Conservation (phyloP, 2,113 vertebrate species). For the Vicugna pacos region DNA sequence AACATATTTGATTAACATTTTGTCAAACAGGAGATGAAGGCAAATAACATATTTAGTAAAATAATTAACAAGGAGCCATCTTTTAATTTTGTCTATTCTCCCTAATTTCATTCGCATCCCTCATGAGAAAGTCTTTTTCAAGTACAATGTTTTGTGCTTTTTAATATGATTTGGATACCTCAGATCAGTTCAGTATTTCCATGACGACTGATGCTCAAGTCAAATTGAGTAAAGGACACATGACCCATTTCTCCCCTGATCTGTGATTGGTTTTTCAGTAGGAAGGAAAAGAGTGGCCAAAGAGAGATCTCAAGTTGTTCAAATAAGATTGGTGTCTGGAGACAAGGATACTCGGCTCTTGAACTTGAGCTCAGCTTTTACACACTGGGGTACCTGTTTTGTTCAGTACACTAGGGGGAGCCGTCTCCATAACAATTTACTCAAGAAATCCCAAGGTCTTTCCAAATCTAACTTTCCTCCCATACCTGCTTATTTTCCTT, state of each 20-base stretch:
- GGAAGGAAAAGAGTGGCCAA: too few species aligned
- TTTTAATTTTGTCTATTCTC: not conserved
- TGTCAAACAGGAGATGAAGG: not conserved
- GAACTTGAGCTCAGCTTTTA: not conserved
- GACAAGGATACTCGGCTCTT: not conserved
- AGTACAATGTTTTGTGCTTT: not conserved
- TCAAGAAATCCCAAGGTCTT: not conserved
- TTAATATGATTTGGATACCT: not conserved
- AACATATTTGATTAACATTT: not conserved
- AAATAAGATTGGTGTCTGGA: not conserved
- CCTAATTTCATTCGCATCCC: not conserved
- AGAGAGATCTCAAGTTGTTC: not conserved
- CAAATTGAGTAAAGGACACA: not conserved
- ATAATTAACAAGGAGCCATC: not conserved
- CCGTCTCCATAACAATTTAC: conserved; percentile 72
- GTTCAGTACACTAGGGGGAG: conserved; percentile 85
- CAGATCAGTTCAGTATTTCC: not conserved
- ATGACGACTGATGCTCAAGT: not conserved
- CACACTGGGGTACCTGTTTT: not conserved
- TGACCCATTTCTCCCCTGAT: not conserved
- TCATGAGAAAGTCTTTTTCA: not conserved
- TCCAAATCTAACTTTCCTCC: not conserved
- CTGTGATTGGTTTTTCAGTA: not conserved
- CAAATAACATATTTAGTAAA: not conserved
- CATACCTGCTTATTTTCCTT: not conserved